Evolutionary conservation across 1,140 invertebrate genomes (phyloP), one percentile per base, ranked within the genome.

Genomic region (Mamestra configurata): DNA sequence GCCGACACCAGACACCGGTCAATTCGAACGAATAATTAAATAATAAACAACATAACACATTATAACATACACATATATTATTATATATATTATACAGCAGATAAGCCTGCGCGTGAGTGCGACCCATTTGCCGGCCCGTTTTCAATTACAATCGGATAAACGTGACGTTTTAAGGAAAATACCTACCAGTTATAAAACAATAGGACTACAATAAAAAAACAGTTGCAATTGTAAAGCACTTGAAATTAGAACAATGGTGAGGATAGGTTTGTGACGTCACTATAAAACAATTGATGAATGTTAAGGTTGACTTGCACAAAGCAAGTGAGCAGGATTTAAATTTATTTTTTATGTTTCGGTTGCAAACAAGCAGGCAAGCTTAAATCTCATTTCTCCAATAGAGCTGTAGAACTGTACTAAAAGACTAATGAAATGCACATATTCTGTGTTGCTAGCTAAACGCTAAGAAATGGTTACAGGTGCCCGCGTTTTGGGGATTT

Each of bases 131-230:
- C 31, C 13, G 64, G 40, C n/a, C 15, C 15, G 57, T 24, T 46
- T 46, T 68, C 64, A 46, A 68, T 68, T 68, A 68, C 61, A 27
- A 13, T 3, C 5, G 46, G 64, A 68, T 68, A 68, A 66, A 31
- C n/a, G n/a, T 20, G 20, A 68, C 11, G 40, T 57, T 37, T 31
- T 18, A 61, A 68, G 64, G 64, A 68, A 68, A 68, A 68, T 27
- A 64, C 59, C 7, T 40, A 64, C 10, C 15, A 20, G 24, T 27
- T 20, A 40, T 0, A 46, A 46, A 46, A 46, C 64, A 68, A 68
- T 68, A 24, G 20, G 20, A 31, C 4, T 35, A 6, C 5, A 35
- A 61, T 35, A 35, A 35, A 35, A 59, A 61, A 10, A 27, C 10
- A 11, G 22, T 24, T 31, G 20, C 20, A 55, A 5, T 55, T 55